phyloP scores from a whole-genome alignment of 2,113 vertebrate species.

The Amphiprion percula region DNA sequence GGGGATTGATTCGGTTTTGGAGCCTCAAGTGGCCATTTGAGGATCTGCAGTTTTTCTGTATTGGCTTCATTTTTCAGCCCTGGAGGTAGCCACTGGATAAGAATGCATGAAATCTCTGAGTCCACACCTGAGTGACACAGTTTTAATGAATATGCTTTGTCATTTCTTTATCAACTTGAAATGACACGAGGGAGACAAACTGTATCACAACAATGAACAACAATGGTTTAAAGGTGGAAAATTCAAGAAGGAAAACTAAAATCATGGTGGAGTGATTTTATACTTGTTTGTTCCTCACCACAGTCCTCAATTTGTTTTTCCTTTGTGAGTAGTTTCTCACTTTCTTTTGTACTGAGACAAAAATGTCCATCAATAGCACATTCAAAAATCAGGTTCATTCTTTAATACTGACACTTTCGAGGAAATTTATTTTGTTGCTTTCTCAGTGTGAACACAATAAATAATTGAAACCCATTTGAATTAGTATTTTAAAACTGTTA shows the following conservation, averaged over 20 bases:
- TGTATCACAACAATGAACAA: neutral
- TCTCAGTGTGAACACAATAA: neutral
- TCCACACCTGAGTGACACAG: no score
- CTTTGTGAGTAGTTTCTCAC: neutral
- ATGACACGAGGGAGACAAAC: no score
- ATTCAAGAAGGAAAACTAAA: no score
- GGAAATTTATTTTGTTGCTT: neutral
- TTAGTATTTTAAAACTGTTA: neutral
- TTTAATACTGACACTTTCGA: neutral
- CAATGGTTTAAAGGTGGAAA: neutral
- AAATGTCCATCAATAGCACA: no score
- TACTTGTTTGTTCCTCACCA: constrained; percentile 8
- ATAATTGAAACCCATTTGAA: neutral
- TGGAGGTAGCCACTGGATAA: no score
- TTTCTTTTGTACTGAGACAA: neutral
- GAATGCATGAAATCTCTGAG: no score
- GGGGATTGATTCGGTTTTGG: no score
- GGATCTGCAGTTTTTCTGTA: no score
- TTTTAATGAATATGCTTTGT: no score
- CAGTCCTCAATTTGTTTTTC: constrained; percentile 2
- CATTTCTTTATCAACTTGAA: no score
- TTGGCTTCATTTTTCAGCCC: no score
- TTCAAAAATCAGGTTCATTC: neutral
- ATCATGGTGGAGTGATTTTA: neutral
- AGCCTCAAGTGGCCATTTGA: no score